A percentile compares a stretch with the other conserved stretches of the same genome.
Evolutionary conservation across 2,888 invertebrate genomes (phyloP).

Genomic region (Oasisia sp.): DNA sequence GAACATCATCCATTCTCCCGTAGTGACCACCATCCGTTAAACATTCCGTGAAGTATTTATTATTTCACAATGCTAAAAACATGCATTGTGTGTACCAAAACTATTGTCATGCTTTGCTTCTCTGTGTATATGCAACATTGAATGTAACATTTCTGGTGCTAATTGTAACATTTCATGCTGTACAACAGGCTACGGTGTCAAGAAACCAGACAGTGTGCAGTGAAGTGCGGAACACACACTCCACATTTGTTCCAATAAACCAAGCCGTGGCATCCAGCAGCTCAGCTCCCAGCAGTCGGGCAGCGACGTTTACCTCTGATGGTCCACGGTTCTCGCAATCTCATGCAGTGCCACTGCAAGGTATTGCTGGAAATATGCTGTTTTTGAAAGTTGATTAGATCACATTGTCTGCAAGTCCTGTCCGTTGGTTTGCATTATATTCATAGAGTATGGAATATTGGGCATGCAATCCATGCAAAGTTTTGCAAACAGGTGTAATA

Average conservation of each 20-base stretch:
- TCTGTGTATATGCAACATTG: not conserved
- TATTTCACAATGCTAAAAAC: too few species aligned
- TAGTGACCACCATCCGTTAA: too few species aligned
- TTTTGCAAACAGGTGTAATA: too few species aligned
- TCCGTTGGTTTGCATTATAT: too few species aligned
- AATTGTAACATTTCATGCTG: too few species aligned
- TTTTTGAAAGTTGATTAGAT: not conserved
- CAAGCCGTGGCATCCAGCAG: not conserved
- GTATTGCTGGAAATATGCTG: not conserved
- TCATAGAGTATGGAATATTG: too few species aligned
- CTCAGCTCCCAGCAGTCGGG: not conserved
- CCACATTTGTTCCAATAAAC: not conserved
- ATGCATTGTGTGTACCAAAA: not conserved
- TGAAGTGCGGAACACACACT: conserved; percentile 10
- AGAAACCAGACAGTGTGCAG: not conserved
- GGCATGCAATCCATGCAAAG: too few species aligned
- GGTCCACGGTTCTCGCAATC: not conserved
- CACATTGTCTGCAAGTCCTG: not conserved
- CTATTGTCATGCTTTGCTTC: not conserved
- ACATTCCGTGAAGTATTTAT: too few species aligned
- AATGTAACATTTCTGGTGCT: not conserved
- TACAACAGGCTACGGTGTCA: not conserved
- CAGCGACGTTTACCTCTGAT: not conserved
- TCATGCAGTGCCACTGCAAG: not conserved
- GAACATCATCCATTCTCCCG: too few species aligned